Evolutionary conservation across 2,113 vertebrate genomes (phyloP).

Genomic region (Cervus canadensis): DNA sequence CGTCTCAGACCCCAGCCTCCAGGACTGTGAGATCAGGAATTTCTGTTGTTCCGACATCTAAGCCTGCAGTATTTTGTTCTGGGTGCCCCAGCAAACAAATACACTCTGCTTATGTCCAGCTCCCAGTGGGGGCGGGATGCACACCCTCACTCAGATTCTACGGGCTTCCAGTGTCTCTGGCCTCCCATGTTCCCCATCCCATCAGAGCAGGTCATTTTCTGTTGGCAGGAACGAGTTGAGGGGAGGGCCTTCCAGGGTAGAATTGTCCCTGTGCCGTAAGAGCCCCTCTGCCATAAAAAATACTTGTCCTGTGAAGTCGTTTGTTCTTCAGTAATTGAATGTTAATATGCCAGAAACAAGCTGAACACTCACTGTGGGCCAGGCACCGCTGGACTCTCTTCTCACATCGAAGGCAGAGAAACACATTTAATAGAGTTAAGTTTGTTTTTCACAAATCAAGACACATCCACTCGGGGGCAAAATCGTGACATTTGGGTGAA

Average conservation of each 20-base stretch:
- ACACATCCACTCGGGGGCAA: neutral
- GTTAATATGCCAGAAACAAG: neutral
- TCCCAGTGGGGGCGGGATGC: fast-evolving
- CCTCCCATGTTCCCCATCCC: fast-evolving
- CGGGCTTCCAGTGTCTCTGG: neutral
- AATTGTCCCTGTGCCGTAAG: fast-evolving
- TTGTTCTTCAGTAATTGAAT: neutral
- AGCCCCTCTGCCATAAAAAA: neutral
- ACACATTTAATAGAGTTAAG: neutral
- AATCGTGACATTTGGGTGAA: neutral
- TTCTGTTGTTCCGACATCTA: too few species aligned
- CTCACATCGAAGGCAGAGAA: neutral
- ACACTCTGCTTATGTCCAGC: fast-evolving
- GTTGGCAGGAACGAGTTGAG: neutral
- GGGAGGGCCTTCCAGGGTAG: neutral
- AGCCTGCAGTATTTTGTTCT: neutral
- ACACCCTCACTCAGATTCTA: fast-evolving
- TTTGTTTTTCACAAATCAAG: conserved; percentile 40
- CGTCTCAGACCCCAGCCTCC: neutral
- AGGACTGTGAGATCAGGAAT: neutral
- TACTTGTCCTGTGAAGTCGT: neutral
- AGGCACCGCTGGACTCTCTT: neutral
- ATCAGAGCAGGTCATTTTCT: fast-evolving
- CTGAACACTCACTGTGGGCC: neutral
- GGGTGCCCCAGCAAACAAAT: neutral